These are phyloP conservation scores for Ciconia boyciana DNA, from an alignment of 2,113 vertebrate genomes.

Conservation along the genomic window DNA sequence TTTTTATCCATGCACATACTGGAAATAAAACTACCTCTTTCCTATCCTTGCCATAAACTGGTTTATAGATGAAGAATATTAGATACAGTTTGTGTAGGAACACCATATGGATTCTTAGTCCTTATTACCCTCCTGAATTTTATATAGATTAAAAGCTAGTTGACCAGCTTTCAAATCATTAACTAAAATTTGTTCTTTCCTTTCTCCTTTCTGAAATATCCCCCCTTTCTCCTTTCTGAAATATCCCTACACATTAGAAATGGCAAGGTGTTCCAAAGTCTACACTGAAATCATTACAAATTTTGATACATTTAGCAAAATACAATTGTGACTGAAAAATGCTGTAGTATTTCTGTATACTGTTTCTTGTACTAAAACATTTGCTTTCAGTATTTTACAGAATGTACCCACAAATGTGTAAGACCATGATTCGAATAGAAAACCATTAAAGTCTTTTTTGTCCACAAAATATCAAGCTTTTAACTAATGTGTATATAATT, in stretches of 20 bases:
- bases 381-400: neutral
- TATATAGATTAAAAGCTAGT: neutral
- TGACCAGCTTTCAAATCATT: neutral
- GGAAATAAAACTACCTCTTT: neutral
- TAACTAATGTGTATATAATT: neutral
- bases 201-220: neutral
- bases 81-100: neutral
- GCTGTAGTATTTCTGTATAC: neutral
- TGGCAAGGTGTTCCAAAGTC: neutral
- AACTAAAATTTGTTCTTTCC: neutral
- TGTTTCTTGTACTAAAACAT: neutral
- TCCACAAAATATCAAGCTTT: neutral
- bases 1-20: neutral
- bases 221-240: neutral
- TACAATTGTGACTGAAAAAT: neutral
- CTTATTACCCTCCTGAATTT: neutral
- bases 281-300: neutral
- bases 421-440: neutral
- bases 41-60: neutral
- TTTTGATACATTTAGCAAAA: neutral
- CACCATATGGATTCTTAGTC: neutral
- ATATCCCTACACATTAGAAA: neutral
- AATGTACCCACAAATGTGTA: neutral
- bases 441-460: neutral
- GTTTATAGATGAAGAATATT: neutral